Conservation (phyloP, 2,888 invertebrate species). For the Drosophila borborema region DNA sequence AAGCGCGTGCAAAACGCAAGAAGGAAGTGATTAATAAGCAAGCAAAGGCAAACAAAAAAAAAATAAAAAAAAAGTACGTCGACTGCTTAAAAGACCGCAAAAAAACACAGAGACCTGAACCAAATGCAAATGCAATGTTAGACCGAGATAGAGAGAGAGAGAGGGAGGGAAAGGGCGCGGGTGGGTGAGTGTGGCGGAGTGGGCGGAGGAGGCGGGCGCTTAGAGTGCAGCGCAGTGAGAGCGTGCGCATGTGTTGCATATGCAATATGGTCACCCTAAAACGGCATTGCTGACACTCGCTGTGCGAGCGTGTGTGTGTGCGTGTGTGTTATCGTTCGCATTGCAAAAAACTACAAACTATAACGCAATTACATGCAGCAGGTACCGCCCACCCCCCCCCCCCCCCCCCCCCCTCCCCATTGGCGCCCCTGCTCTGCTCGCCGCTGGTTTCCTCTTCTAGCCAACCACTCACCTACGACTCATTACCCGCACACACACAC, state of each 20-base stretch:
- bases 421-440: neutral
- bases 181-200: neutral
- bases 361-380: constrained; percentile 71
- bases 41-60: constrained; percentile 45
- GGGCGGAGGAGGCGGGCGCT: neutral
- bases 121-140: constrained; percentile 21
- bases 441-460: neutral
- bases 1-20: constrained; percentile 61
- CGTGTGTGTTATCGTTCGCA: constrained; percentile 55
- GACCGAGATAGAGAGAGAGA: neutral
- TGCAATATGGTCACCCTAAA: constrained; percentile 68
- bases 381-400: neutral
- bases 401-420: too few species aligned
- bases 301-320: constrained; percentile 20
- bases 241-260: constrained; percentile 59
- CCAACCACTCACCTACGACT: constrained; percentile 44
- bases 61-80: constrained; percentile 33
- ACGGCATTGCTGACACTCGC: constrained; percentile 17
- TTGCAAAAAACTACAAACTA: constrained; percentile 66
- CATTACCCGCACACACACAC: constrained; percentile 43
- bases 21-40: constrained; percentile 74
- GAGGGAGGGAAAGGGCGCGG: neutral
- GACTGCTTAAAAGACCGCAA: constrained; percentile 55
- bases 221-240: constrained; percentile 57
- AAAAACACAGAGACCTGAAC: constrained; percentile 32